Evolutionary conservation across 2,888 invertebrate species (phyloP).

Genomic region (Dasypogon diadema): DNA sequence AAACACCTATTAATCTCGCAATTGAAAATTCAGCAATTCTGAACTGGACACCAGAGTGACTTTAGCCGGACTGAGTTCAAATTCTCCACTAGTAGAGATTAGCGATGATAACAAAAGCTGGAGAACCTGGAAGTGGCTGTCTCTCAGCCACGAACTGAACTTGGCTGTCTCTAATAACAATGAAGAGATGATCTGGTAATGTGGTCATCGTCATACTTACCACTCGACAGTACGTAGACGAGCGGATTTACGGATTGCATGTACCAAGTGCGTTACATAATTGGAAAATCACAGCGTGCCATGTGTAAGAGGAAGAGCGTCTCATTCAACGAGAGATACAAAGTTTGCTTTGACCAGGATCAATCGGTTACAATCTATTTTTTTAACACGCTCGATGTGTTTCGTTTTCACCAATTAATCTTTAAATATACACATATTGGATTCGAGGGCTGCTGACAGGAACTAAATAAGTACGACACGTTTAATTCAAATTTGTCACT

Average conservation of each 20-base stretch:
- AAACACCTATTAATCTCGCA: background rate
- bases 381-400: constrained; percentile 25
- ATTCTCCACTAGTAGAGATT: constrained; percentile 24
- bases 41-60: constrained; percentile 4
- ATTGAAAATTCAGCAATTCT: background rate
- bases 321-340: constrained; percentile 3
- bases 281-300: constrained; percentile 27
- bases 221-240: background rate
- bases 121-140: constrained; percentile 9
- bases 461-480: background rate
- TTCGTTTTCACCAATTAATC: constrained; percentile 40
- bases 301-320: background rate
- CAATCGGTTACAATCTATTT: constrained; percentile 13
- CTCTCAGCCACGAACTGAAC: constrained; percentile 3
- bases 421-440: constrained; percentile 12
- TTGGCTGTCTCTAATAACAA: constrained; percentile 15
- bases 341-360: constrained; percentile 20
- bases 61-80: constrained; percentile 36
- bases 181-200: constrained; percentile 24
- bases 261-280: constrained; percentile 27
- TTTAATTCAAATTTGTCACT: too few relatives aligned
- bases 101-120: constrained; percentile 36
- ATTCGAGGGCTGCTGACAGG: background rate
- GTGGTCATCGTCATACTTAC: background rate
- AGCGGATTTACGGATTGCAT: constrained; percentile 1